These are phyloP conservation scores for Speoplatyrhinus poulsoni DNA, from an alignment of 2,113 vertebrate species.

Conservation along the genomic window DNA sequence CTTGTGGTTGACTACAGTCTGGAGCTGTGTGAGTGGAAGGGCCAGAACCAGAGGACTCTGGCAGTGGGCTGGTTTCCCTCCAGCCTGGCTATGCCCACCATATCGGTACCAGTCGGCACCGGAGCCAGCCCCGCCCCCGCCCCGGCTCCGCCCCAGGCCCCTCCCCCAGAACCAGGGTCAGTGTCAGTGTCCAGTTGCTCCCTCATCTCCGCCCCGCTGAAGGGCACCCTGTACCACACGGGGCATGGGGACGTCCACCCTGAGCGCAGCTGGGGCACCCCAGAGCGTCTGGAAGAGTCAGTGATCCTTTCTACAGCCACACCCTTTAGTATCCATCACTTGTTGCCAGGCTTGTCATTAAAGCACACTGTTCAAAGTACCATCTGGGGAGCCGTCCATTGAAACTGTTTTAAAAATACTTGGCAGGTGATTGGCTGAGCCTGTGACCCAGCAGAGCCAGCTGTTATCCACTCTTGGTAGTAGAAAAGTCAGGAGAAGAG, in stretches of 20 bases:
- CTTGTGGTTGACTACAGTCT: constrained; percentile 61
- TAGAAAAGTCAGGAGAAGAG: too few species aligned
- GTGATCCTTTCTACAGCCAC: constrained; percentile 37
- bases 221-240: constrained; percentile 69
- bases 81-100: constrained; percentile 34
- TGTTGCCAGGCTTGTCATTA: too few species aligned
- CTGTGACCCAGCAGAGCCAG: too few species aligned
- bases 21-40: constrained; percentile 81
- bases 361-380: too few species aligned
- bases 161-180: constrained; percentile 6
- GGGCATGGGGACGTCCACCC: constrained; percentile 69
- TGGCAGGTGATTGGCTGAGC: too few species aligned
- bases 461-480: too few species aligned
- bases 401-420: too few species aligned
- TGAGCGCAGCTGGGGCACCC: constrained; percentile 63
- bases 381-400: too few species aligned
- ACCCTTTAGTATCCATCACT: too few species aligned
- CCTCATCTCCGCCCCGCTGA: constrained; percentile 73
- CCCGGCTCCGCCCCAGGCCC: constrained; percentile 11
- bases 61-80: constrained; percentile 80
- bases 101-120: constrained; percentile 1
- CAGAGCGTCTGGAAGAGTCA: constrained; percentile 71
- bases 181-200: neutral
- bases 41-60: constrained; percentile 84
- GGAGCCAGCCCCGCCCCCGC: constrained; percentile 8